phyloP scores from a whole-genome alignment of 2,797 vertebrate genomes.

The Graptemys geographica region DNA sequence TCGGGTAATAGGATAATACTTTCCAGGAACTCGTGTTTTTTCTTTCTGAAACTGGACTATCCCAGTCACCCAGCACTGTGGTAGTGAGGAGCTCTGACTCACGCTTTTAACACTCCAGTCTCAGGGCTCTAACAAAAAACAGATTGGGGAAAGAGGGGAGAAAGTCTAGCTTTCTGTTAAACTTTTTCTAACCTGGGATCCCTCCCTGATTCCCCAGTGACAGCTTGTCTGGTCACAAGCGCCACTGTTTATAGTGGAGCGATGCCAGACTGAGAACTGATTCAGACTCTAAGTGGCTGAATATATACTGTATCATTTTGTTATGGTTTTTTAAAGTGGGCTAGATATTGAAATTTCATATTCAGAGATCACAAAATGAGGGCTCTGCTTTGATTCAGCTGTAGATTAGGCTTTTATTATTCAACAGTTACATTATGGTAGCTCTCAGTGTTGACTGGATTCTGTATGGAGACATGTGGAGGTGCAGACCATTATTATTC shows the following conservation, averaged over 20 bases:
- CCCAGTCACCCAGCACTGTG: not conserved
- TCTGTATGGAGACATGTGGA: not conserved
- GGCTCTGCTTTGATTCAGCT: not conserved
- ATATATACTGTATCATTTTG: not conserved
- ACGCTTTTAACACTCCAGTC: constrained; percentile 22
- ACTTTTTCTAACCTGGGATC: not conserved
- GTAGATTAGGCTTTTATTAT: not conserved
- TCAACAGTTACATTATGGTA: not conserved
- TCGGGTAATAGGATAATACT: not conserved
- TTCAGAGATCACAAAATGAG: not conserved
- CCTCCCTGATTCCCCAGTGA: not conserved
- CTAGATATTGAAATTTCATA: not conserved
- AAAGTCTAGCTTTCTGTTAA: not conserved
- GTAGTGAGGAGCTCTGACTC: not conserved
- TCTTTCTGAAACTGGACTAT: not conserved
- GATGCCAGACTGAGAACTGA: fast-evolving
- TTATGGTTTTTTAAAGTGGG: not conserved
- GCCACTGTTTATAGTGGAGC: fast-evolving
- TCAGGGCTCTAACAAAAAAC: constrained; percentile 2
- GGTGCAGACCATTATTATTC: not conserved
- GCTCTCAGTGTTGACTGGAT: not conserved
- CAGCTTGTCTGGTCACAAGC: not conserved
- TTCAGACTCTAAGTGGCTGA: fast-evolving
- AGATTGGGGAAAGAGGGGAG: not conserved
- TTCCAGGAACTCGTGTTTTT: not conserved